Percentiles rank a stretch among this genome's conserved stretches.
phyloP scores from a whole-genome alignment of 2,888 invertebrate genomes.

The Carpatolechia fugitivella region DNA sequence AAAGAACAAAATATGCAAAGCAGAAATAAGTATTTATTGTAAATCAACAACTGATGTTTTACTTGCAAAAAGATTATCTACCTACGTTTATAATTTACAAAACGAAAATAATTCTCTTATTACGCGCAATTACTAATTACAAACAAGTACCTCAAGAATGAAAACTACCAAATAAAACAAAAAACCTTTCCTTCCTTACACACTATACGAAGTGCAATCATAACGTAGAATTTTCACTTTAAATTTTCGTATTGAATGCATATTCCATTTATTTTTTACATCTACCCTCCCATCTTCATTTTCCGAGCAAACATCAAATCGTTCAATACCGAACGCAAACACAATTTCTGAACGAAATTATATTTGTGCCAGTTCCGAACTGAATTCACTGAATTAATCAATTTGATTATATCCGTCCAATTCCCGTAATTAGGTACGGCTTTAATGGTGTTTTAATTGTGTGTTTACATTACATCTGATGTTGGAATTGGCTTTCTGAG shows the following conservation, averaged over 20 bases:
- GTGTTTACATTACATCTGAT: slow-evolving; percentile 10
- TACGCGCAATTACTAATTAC: too few relatives aligned
- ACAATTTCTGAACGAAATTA: slow-evolving; percentile 34
- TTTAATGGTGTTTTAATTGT: slow-evolving; percentile 21
- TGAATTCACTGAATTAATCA: slow-evolving; percentile 40
- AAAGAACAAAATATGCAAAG: too few relatives aligned
- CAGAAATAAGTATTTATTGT: too few relatives aligned
- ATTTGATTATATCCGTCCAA: slow-evolving; percentile 49
- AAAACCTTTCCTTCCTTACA: too few relatives aligned
- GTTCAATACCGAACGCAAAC: slow-evolving; percentile 4
- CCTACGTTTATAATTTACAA: background rate
- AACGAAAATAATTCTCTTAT: background rate
- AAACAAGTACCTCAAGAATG: too few relatives aligned
- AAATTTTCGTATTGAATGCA: slow-evolving; percentile 30
- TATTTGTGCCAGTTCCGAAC: slow-evolving; percentile 50
- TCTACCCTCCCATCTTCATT: background rate
- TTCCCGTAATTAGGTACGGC: slow-evolving; percentile 43
- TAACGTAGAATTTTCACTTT: slow-evolving; percentile 31
- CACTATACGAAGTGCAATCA: too few relatives aligned
- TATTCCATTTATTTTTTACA: background rate
- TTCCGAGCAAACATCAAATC: slow-evolving; percentile 10
- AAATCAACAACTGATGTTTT: too few relatives aligned
- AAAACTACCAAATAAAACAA: too few relatives aligned
- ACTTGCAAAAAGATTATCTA: too few relatives aligned
- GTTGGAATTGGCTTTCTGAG: background rate